A percentile compares a stretch with the other conserved stretches of the same genome.
Evolutionary conservation across 2,113 vertebrate genomes (phyloP).

Genomic region (Indri indri): DNA sequence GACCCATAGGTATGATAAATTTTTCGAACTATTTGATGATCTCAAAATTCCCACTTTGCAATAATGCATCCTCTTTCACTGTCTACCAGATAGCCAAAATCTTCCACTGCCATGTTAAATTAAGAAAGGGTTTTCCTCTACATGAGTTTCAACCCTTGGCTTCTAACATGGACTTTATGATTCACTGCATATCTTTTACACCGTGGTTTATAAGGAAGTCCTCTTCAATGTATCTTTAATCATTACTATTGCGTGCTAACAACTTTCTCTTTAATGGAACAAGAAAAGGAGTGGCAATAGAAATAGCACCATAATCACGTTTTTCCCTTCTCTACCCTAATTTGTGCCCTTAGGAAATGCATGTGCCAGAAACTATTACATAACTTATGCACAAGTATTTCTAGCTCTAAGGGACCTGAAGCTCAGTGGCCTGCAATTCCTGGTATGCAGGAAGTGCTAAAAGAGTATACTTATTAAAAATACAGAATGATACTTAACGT

Average conservation of each 20-base stretch:
- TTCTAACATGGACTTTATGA: not conserved
- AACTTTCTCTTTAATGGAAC: not conserved
- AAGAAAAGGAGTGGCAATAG: not conserved
- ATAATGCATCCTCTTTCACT: not conserved
- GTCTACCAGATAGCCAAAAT: not conserved
- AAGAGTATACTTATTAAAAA: not conserved
- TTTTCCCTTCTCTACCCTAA: not conserved
- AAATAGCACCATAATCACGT: not conserved
- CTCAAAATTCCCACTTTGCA: not conserved
- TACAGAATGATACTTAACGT: not conserved
- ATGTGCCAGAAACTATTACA: not conserved
- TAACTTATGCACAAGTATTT: not conserved
- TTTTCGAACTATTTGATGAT: not conserved
- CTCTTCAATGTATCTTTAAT: not conserved
- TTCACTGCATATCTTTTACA: not conserved
- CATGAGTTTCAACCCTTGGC: not conserved
- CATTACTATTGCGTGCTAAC: not conserved
- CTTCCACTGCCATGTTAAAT: not conserved
- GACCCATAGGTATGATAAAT: not conserved
- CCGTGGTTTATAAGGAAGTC: not conserved
- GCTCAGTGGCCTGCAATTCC: not conserved
- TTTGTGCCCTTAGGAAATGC: not conserved
- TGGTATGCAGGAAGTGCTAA: not conserved
- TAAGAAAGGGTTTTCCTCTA: not conserved
- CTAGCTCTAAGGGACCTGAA: not conserved